Conservation (phyloP, 2,797 vertebrate genomes). For the Rhinogobio ventralis region DNA sequence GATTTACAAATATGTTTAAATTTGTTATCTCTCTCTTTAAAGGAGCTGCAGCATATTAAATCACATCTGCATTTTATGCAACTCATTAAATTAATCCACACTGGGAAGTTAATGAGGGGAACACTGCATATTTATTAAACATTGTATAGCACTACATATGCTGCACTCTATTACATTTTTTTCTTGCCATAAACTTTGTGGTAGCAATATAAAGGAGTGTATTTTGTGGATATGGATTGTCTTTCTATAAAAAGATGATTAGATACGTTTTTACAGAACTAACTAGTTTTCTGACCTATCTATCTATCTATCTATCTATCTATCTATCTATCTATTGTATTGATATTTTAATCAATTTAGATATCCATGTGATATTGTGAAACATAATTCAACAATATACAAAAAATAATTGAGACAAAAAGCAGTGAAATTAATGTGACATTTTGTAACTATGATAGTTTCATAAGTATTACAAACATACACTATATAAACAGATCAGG, state of each 20-base stretch:
- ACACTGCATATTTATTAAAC: conserved; percentile 23
- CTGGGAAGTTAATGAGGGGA: conserved; percentile 38
- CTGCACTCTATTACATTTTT: not conserved
- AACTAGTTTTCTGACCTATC: not conserved
- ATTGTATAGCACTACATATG: conserved; percentile 29
- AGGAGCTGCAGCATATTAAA: conserved; percentile 12
- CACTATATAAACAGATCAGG: not conserved
- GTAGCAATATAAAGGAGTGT: not conserved
- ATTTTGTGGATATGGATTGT: not conserved
- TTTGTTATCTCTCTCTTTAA: conserved; percentile 2
- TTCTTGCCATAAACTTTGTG: not conserved
- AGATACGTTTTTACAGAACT: not conserved
- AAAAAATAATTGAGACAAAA: not conserved
- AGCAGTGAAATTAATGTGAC: not conserved
- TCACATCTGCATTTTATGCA: conserved; percentile 41
- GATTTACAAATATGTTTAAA: conserved; percentile 4
- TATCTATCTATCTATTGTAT: not conserved
- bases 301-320: not conserved
- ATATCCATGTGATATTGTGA: not conserved
- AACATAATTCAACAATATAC: not conserved
- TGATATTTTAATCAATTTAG: not conserved
- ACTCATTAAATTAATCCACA: conserved; percentile 49
- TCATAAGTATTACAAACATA: not conserved
- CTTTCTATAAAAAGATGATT: not conserved
- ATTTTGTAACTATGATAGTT: not conserved